Conservation (phyloP, 2,888 invertebrate species). For the Linnaemya tessellans region DNA sequence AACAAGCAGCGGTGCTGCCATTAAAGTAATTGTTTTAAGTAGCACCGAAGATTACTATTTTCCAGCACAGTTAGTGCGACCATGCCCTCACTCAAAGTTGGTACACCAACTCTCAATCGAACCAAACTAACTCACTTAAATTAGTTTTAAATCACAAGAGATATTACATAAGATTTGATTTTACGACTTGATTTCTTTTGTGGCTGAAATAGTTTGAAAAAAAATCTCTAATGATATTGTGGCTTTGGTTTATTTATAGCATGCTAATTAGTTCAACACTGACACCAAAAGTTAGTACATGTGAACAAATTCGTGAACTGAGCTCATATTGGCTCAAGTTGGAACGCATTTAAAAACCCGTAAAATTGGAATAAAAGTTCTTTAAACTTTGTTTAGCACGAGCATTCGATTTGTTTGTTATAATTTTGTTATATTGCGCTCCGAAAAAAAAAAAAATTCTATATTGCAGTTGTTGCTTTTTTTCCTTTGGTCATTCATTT, state of each 20-base stretch:
- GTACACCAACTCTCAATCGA: neutral
- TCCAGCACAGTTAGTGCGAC: too few relatives aligned
- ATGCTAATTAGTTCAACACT: slow-evolving; percentile 42
- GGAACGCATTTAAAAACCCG: slow-evolving; percentile 3
- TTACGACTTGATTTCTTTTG: neutral
- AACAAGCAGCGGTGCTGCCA: too few relatives aligned
- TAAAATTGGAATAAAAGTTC: neutral
- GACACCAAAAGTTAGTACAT: neutral
- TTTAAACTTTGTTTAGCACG: neutral
- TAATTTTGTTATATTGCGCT: neutral
- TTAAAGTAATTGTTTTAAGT: too few relatives aligned
- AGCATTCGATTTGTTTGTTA: neutral
- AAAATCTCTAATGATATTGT: too few relatives aligned
- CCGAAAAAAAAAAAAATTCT: neutral
- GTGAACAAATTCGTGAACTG: neutral
- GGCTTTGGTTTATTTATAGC: slow-evolving; percentile 14
- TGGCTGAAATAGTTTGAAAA: neutral
- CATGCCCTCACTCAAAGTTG: too few relatives aligned
- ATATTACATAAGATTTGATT: slow-evolving; percentile 1
- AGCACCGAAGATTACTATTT: too few relatives aligned
- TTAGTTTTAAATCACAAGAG: neutral
- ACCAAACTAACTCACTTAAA: neutral
- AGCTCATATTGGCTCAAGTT: slow-evolving; percentile 10
- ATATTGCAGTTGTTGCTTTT: neutral
- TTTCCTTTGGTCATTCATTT: neutral